Evolutionary conservation across 2,888 invertebrate genomes (phyloP).

Genomic region (Cybosia mesomella): DNA sequence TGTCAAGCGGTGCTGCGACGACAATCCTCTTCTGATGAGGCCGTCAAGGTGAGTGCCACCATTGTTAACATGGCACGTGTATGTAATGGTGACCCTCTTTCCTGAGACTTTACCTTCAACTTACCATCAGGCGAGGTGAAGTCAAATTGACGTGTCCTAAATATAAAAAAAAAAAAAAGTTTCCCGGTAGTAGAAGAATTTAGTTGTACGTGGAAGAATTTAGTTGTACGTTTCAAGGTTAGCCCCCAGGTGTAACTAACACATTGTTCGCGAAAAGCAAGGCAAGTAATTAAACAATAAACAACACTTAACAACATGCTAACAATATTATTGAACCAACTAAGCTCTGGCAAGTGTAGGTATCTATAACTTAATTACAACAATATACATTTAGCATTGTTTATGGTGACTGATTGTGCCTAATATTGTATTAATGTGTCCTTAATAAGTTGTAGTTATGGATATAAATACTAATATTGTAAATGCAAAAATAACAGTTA

Average conservation of each 20-base stretch:
- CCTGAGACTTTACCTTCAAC: too few relatives aligned
- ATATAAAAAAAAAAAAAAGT: too few relatives aligned
- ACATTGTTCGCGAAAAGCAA: neutral
- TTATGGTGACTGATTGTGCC: neutral
- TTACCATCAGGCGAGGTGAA: too few relatives aligned
- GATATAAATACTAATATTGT: neutral
- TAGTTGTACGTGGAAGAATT: too few relatives aligned
- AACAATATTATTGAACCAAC: neutral
- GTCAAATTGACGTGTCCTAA: too few relatives aligned
- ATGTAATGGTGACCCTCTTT: too few relatives aligned
- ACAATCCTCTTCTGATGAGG: too few relatives aligned
- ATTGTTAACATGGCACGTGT: too few relatives aligned
- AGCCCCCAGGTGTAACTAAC: neutral
- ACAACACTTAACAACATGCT: neutral
- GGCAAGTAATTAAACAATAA: constrained; percentile 4
- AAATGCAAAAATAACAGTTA: neutral
- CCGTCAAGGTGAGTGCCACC: too few relatives aligned
- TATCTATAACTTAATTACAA: neutral
- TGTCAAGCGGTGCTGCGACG: too few relatives aligned
- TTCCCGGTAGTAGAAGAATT: too few relatives aligned
- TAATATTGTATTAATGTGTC: neutral
- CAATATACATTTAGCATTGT: neutral
- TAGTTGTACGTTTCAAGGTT: neutral
- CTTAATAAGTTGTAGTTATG: neutral
- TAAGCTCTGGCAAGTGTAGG: neutral